Conservation (phyloP, 2,888 invertebrate genomes). For the Venustoraphidia nigricollis region DNA sequence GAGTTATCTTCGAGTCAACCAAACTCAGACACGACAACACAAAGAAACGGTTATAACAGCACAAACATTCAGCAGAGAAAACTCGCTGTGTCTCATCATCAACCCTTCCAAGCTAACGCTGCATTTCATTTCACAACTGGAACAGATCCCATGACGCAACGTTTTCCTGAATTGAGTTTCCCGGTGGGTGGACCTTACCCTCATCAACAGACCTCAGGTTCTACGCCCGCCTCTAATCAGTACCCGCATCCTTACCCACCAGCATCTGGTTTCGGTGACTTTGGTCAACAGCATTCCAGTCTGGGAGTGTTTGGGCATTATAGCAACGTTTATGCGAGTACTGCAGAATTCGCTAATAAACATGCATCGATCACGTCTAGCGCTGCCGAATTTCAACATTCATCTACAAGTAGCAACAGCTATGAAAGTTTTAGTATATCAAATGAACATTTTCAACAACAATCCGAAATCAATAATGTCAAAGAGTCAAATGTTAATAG, state of each 20-base stretch:
- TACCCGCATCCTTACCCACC: slow-evolving; percentile 18
- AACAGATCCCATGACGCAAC: slow-evolving; percentile 17
- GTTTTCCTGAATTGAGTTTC: slow-evolving; percentile 22
- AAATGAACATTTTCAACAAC: slow-evolving; percentile 11
- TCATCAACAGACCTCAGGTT: not conserved
- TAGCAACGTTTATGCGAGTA: slow-evolving; percentile 29
- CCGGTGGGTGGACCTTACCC: slow-evolving; percentile 6
- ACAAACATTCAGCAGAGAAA: slow-evolving; percentile 27
- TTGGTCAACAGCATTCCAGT: slow-evolving; percentile 27
- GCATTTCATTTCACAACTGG: slow-evolving; percentile 23
- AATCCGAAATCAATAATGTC: slow-evolving; percentile 24
- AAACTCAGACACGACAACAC: not conserved
- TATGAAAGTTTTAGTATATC: slow-evolving; percentile 1
- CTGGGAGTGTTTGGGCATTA: slow-evolving; percentile 35
- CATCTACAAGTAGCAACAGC: slow-evolving; percentile 7
- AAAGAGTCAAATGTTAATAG: slow-evolving; percentile 25
- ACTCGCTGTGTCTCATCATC: slow-evolving; percentile 23
- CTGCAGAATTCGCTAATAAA: slow-evolving; percentile 29
- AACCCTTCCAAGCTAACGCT: slow-evolving; percentile 20
- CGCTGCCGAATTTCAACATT: slow-evolving; percentile 13
- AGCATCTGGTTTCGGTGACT: slow-evolving; percentile 21
- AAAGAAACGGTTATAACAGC: slow-evolving; percentile 3
- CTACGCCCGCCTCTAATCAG: slow-evolving; percentile 16
- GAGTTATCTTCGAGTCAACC: slow-evolving; percentile 6
- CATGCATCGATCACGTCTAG: slow-evolving; percentile 15